Base-by-base conservation (phyloP, 2,113 vertebrate genomes). In the Baryphthengus martii region DNA sequence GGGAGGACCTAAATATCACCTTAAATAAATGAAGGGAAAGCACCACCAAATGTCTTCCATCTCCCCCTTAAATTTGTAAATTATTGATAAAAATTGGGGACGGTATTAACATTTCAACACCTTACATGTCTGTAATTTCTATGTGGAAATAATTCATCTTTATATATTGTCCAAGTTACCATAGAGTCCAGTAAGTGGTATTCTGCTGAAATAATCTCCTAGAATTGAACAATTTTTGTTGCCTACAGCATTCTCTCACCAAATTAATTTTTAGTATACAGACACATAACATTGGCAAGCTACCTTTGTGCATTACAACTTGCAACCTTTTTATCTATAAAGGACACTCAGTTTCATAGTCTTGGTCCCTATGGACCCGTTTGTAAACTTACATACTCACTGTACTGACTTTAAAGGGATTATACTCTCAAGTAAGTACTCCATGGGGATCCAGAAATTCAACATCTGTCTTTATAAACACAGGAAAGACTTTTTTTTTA, bases 241-340 rank as follows among this genome's bases (percentile, higher is more conserved):
- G 71, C 58, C 40, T 18, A 70, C 1, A 11, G 31, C 42, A 77
- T 77, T 93, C 42, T 80, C 83, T 70, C 76, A 90, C 37, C 29
- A 93, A 86, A 95, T 80, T 79, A 58, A 61, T 80, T 93, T 85
- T 92, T 74, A 70, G 90, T 76, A 85, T n/a, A 35, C 17, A 83
- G 67, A 12, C 19, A 73, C 31, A 72, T 26, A 81, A 85, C 70
- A 93, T 17, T 55, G 42, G 90, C 63, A 92, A 84, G 42, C 66
- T 14, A 33, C 21, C 66, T 87, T 85, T n/a, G 28, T 70, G 37
- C 37, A 70, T 88, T 90, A 39, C 28, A 86, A 52, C n/a, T 35
- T 65, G 45, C 12, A 84, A 53, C 50, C 65, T 85, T 74, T 77
- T 13, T 55, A 65, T 50, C 40, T 88, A 72, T 59, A 70, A 85